A percentile compares a stretch with the other conserved stretches of the same genome.
Evolutionary conservation across 2,113 vertebrate species (phyloP).

Genomic region (Nothoprocta perdicaria): DNA sequence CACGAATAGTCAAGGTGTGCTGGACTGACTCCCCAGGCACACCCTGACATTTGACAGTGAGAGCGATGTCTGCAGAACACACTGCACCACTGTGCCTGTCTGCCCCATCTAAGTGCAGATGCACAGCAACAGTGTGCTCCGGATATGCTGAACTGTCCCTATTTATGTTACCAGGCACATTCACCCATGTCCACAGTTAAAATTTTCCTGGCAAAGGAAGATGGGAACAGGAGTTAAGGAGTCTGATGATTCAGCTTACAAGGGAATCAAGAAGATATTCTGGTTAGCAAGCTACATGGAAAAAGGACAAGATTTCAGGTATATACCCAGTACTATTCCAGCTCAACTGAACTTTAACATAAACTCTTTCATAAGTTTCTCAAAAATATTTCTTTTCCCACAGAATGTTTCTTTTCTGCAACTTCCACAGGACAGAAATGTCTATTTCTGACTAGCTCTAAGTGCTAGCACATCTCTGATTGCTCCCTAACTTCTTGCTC

Average conservation of each 20-base stretch:
- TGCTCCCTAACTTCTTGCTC: not conserved
- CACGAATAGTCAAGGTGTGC: not conserved
- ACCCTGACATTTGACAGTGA: rapidly evolving
- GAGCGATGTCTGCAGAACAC: rapidly evolving
- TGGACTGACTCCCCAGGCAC: not conserved
- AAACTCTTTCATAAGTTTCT: not conserved
- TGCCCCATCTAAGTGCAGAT: not conserved
- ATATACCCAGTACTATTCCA: not conserved
- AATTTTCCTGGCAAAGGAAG: not conserved
- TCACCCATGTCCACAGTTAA: not conserved
- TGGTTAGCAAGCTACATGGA: not conserved
- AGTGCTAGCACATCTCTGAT: not conserved
- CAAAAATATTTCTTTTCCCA: not conserved
- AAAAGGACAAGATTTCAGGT: not conserved
- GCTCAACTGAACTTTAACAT: not conserved
- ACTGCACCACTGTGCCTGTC: not conserved
- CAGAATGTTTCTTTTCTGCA: not conserved
- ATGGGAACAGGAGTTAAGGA: not conserved
- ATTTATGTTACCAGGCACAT: rapidly evolving
- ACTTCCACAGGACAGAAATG: not conserved
- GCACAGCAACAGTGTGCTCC: not conserved
- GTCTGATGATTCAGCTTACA: not conserved
- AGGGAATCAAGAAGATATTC: rapidly evolving
- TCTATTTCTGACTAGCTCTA: not conserved
- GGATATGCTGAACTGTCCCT: rapidly evolving